Conservation (phyloP, 2,888 invertebrate species). For the Morpho achilles region DNA sequence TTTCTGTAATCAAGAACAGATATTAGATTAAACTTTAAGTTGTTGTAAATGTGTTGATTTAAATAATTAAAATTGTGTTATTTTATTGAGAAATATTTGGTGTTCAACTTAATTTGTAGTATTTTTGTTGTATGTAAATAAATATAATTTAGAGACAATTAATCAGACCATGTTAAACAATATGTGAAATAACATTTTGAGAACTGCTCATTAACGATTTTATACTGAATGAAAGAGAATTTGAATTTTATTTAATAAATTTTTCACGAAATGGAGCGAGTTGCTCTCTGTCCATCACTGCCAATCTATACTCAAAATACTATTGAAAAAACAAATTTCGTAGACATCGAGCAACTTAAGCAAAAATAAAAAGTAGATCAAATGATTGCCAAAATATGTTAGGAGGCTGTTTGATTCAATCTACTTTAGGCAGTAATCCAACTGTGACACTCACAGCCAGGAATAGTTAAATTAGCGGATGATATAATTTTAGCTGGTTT, state of each 20-base stretch:
- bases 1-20: no score
- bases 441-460: constrained; percentile 82
- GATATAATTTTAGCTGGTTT: constrained; percentile 70
- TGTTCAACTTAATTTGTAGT: no score
- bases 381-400: constrained; percentile 33
- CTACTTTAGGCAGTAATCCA: constrained; percentile 54
- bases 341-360: constrained; percentile 53
- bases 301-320: constrained; percentile 26
- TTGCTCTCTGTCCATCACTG: constrained; percentile 42
- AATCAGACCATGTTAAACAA: no score
- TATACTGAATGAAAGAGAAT: background rate
- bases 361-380: constrained; percentile 50
- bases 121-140: no score
- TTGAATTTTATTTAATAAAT: constrained; percentile 21
- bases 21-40: no score
- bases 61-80: no score
- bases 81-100: no score
- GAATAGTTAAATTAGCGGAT: constrained; percentile 79
- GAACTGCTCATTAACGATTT: background rate
- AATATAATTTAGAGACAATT: no score
- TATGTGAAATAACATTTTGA: no score
- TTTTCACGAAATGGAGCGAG: constrained; percentile 37
- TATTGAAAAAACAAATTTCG: constrained; percentile 25
- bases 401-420: constrained; percentile 31
- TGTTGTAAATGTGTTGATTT: no score